phyloP scores from a whole-genome alignment of 2,113 vertebrate species.

The Sula dactylatra region DNA sequence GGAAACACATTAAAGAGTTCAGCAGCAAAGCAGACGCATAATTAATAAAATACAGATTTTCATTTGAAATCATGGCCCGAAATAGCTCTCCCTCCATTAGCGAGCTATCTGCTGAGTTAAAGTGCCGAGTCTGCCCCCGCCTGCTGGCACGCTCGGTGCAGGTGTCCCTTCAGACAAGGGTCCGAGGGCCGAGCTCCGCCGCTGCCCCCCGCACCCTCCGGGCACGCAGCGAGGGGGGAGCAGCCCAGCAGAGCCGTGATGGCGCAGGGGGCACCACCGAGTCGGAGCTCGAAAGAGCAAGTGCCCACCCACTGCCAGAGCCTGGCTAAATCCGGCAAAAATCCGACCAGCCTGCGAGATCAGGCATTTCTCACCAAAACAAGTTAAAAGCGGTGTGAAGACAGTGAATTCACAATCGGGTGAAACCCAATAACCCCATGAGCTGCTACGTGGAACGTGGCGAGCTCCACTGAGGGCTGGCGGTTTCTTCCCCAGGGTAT shows the following conservation, averaged over 20 bases:
- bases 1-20: slow-evolving; percentile 52
- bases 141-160: not conserved
- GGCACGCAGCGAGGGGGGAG: not conserved
- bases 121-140: not conserved
- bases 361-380: not conserved
- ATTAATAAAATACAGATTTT: slow-evolving; percentile 75
- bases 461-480: not conserved
- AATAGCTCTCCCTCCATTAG: no score
- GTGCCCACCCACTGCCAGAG: no score
- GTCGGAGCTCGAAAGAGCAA: not conserved
- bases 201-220: not conserved
- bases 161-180: not conserved
- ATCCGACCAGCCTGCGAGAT: not conserved
- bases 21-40: slow-evolving; percentile 49
- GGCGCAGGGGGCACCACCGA: not conserved
- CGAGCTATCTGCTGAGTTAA: not conserved
- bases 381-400: not conserved
- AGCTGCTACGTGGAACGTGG: fast-evolving
- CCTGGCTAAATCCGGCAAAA: not conserved
- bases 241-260: not conserved
- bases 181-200: not conserved
- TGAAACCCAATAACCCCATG: not conserved
- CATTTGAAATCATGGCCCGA: slow-evolving; percentile 56
- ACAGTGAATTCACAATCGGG: not conserved
- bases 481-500: not conserved